These are phyloP conservation scores for Thera obeliscata DNA, from an alignment of 2,888 invertebrate genomes.

Conservation along the genomic window DNA sequence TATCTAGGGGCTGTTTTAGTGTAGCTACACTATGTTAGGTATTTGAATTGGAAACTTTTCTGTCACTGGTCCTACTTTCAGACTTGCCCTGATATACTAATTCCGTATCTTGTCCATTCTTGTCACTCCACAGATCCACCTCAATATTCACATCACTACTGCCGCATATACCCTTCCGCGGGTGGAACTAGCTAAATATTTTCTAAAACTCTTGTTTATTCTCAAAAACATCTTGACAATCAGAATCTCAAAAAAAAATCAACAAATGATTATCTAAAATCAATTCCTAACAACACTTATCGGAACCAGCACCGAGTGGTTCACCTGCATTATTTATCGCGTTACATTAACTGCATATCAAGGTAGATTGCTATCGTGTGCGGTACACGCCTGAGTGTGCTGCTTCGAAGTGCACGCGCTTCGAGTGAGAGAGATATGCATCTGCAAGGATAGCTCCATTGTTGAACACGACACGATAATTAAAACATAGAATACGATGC, in stretches of 20 bases:
- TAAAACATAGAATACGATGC: background rate
- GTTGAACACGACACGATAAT: constrained; percentile 44
- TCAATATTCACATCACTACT: too few relatives aligned
- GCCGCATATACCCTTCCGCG: too few relatives aligned
- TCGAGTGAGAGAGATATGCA: constrained; percentile 71
- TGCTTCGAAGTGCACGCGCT: constrained; percentile 75
- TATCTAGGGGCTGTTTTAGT: too few relatives aligned
- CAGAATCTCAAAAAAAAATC: background rate
- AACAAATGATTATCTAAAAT: constrained; percentile 57
- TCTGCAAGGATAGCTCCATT: constrained; percentile 56
- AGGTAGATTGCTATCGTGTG: constrained; percentile 75
- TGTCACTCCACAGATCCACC: too few relatives aligned
- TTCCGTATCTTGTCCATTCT: too few relatives aligned
- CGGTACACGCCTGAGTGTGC: constrained; percentile 63
- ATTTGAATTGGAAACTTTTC: too few relatives aligned
- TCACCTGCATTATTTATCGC: constrained; percentile 80
- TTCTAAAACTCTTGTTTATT: too few relatives aligned
- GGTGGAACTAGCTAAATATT: too few relatives aligned
- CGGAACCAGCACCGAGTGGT: constrained; percentile 59
- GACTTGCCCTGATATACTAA: too few relatives aligned
- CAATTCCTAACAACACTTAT: constrained; percentile 65
- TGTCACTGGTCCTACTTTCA: too few relatives aligned
- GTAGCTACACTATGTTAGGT: too few relatives aligned
- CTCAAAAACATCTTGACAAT: too few relatives aligned
- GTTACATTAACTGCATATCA: constrained; percentile 80